These are phyloP conservation scores for Heterotilapia buettikoferi DNA, from an alignment of 2,113 vertebrate genomes.

Conservation along the genomic window DNA sequence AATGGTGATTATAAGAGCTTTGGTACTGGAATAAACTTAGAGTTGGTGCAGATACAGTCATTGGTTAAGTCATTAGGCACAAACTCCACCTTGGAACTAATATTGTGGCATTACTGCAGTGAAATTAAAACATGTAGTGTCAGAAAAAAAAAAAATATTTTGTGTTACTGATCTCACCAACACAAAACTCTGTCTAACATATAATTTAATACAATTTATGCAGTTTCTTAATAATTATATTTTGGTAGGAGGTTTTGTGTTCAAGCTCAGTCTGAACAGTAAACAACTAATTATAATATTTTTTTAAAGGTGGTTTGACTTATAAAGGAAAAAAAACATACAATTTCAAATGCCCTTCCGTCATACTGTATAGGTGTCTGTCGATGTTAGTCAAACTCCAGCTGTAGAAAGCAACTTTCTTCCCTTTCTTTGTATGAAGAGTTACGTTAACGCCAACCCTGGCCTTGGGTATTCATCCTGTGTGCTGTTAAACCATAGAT, in stretches of 20 bases:
- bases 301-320: background rate
- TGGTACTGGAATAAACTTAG: background rate
- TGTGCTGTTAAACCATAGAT: background rate
- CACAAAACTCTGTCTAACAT: background rate
- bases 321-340: background rate
- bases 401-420: background rate
- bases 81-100: background rate
- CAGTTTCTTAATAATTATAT: background rate
- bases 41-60: background rate
- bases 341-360: background rate
- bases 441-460: background rate
- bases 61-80: background rate
- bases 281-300: background rate
- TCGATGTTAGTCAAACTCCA: background rate
- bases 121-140: background rate
- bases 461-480: background rate
- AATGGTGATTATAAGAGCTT: background rate
- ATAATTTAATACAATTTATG: background rate
- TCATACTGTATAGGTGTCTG: background rate
- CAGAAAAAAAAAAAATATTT: background rate
- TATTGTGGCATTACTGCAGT: background rate
- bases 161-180: background rate
- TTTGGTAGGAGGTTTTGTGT: background rate
- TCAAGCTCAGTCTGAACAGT: background rate
- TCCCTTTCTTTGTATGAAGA: background rate